phyloP scores from a whole-genome alignment of 1,140 invertebrate species.

The Zelostemma sp. region DNA sequence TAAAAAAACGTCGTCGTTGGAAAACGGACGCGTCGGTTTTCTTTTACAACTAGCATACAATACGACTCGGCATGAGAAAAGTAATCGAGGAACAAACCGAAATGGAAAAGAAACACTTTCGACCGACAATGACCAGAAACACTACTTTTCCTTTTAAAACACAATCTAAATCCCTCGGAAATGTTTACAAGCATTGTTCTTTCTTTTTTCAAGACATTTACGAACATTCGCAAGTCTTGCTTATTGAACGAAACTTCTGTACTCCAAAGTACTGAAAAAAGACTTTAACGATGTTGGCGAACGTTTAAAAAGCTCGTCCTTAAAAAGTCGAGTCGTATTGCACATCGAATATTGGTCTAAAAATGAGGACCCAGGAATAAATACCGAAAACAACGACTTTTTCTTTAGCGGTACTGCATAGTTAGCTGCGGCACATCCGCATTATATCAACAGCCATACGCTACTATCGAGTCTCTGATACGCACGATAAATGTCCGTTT shows the following conservation, averaged over 20 bases:
- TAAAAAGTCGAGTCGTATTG: slow-evolving; percentile 36
- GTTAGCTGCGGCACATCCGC: neutral
- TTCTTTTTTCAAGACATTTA: neutral
- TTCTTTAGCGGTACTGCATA: slow-evolving; percentile 1
- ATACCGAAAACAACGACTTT: neutral
- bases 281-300: too few relatives aligned
- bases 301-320: too few relatives aligned
- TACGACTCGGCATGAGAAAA: too few relatives aligned
- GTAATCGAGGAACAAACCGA: neutral
- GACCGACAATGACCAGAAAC: too few relatives aligned
- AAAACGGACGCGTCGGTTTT: neutral
- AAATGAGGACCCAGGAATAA: slow-evolving; percentile 1
- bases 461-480: slow-evolving; percentile 7
- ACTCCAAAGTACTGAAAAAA: slow-evolving; percentile 1
- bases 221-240: neutral
- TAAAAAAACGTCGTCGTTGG: slow-evolving; percentile 3
- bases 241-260: slow-evolving; percentile 6
- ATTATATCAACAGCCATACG: slow-evolving; percentile 50
- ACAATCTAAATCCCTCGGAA: too few relatives aligned
- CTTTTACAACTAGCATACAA: neutral
- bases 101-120: too few relatives aligned
- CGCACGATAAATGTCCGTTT: slow-evolving; percentile 6
- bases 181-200: too few relatives aligned
- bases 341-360: neutral
- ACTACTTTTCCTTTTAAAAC: too few relatives aligned